Base-by-base conservation (phyloP, 2,113 vertebrate genomes). In the Benthochromis sp. region DNA sequence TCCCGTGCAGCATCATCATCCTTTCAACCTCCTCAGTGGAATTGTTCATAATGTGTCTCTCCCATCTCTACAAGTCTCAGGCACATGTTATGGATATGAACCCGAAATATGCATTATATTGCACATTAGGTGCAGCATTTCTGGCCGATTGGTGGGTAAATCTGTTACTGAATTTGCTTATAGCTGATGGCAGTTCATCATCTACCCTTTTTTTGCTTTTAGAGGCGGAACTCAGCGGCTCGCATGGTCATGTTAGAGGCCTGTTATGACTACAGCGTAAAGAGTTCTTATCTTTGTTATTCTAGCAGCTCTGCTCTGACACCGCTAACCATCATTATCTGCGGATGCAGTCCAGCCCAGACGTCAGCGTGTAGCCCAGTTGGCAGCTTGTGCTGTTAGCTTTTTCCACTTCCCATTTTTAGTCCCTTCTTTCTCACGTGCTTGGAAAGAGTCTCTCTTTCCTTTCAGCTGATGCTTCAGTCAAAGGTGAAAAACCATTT, bases 271-370 rank as follows among this genome's bases (percentile, higher is more conserved):
- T 91, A 29, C 40, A 3, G 7, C 91, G 84, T 89, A 87, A 86
- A 93, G 88, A 86, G 79, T 76, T 66, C 80, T 91, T 93, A 93
- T 95, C 93, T 88, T 13, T 92, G 88, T 95, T 85, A 79, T 89
- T 93, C 9, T 93, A 80, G 63, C 50, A 50, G 84, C 90, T 89
- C 84, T 24, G 83, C 88, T 87, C 17, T 21, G 47, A 55, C 86
- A 69, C 90, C 36, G 53, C 92, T 83, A 94, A 92, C 93, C 88
- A 90, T 92, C 82, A 88, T 89, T 94, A 95, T 95, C 92, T 86
- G 87, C 92, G 90, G 94, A 95, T 92, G 88, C 91, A 92, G 92
- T 91, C 87, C 6, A 82, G 81, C 66, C 55, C 84, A 27, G 53
- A 90, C 86, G 86, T 93, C 93, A 92, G 88, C 24, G 6, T 6